Evolutionary conservation across 2,113 vertebrate genomes (phyloP).

Genomic region (Phocoena phocoena): DNA sequence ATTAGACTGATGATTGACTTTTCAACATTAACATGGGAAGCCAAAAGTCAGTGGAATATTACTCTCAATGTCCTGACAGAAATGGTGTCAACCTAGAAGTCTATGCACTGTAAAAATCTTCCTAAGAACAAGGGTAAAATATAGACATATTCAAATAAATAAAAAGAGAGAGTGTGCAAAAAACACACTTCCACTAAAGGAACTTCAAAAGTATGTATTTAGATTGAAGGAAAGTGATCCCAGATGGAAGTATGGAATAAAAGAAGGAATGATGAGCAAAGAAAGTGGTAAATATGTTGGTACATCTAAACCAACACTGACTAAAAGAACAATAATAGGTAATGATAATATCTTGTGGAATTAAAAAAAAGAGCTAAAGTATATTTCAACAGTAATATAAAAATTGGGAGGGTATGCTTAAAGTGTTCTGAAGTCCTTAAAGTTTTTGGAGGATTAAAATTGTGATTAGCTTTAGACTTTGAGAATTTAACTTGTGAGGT

Average conservation of each 20-base stretch:
- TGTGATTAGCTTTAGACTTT: neutral
- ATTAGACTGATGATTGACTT: neutral
- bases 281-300: neutral
- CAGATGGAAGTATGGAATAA: slow-evolving; percentile 40
- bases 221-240: slow-evolving; percentile 22
- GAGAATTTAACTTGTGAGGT: slow-evolving; percentile 1
- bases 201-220: slow-evolving; percentile 31
- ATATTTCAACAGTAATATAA: neutral
- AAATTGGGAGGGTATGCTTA: neutral
- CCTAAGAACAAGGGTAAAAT: neutral
- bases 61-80: neutral
- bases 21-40: neutral
- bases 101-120: neutral
- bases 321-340: neutral
- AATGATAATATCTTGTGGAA: neutral
- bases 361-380: neutral
- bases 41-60: neutral
- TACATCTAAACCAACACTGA: neutral
- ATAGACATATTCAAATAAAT: slow-evolving; percentile 54
- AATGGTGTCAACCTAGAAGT: slow-evolving; percentile 11
- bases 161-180: neutral
- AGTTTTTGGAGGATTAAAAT: slow-evolving; percentile 22
- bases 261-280: slow-evolving; percentile 21
- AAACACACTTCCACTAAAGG: neutral
- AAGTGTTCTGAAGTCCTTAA: slow-evolving; percentile 4